phyloP scores from a whole-genome alignment of 2,888 invertebrate species.

The Tridacna crocea region DNA sequence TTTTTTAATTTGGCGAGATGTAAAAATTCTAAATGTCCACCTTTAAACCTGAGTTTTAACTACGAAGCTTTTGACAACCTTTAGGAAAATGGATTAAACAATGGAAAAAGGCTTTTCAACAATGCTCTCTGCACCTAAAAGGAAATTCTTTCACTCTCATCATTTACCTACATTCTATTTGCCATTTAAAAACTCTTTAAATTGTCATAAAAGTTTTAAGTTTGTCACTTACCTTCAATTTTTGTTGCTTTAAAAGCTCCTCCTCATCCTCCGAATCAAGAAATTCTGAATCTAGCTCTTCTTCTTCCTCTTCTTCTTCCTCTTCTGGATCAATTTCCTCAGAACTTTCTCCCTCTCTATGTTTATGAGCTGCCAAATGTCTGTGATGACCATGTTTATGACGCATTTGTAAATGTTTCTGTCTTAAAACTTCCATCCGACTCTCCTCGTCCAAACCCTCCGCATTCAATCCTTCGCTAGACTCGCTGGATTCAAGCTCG shows the following conservation, averaged over 20 bases:
- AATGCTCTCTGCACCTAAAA: too few relatives aligned
- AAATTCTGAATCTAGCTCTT: conserved; percentile 71
- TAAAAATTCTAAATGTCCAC: too few relatives aligned
- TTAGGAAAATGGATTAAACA: too few relatives aligned
- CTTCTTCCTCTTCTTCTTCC: conserved; percentile 75
- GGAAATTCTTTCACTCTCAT: too few relatives aligned
- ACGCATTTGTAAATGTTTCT: conserved; percentile 40
- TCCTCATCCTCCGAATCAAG: conserved; percentile 77
- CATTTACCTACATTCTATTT: too few relatives aligned
- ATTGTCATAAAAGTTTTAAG: too few relatives aligned
- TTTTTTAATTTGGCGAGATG: too few relatives aligned
- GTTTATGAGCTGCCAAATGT: conserved; percentile 32
- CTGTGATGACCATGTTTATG: conserved; percentile 48
- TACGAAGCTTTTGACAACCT: too few relatives aligned
- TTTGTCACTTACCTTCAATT: conserved; percentile 49
- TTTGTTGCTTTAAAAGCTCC: conserved; percentile 67
- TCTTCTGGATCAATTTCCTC: conserved; percentile 72
- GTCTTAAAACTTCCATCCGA: conserved; percentile 37
- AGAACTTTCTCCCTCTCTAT: conserved; percentile 62
- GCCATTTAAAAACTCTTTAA: too few relatives aligned
- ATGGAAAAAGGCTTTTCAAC: too few relatives aligned
- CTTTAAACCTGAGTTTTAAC: too few relatives aligned
- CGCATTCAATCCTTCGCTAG: conserved; percentile 80
- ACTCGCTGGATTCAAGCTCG: conserved; percentile 77
- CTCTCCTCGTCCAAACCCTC: conserved; percentile 67